A percentile compares a stretch with the other conserved stretches of the same genome.
Evolutionary conservation across 2,113 vertebrate species (phyloP).

Genomic region (Campylorhamphus procurvoides): DNA sequence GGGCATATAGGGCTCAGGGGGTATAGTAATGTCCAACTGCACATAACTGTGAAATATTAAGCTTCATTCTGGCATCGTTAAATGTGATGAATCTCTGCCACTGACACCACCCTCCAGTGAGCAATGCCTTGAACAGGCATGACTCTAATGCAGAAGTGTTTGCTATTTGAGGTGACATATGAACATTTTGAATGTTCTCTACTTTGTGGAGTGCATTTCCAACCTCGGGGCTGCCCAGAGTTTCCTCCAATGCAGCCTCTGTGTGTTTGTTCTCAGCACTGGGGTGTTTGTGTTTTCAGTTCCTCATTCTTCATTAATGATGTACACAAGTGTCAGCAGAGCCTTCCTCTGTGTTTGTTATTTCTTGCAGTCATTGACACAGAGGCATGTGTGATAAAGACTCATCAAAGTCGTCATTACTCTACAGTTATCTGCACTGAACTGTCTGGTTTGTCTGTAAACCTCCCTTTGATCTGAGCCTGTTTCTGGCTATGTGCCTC

Average conservation of each 20-base stretch:
- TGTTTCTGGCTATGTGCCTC: not conserved
- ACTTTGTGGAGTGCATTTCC: not conserved
- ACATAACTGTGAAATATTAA: conserved; percentile 40
- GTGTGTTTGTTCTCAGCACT: not conserved
- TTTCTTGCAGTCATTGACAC: conserved; percentile 4
- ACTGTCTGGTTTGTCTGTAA: conserved; percentile 37
- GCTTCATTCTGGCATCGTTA: not conserved
- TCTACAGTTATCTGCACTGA: conserved; percentile 4
- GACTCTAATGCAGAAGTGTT: not conserved
- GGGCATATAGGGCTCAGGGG: not conserved
- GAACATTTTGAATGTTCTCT: not conserved
- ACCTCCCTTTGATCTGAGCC: conserved; percentile 32
- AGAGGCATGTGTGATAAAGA: conserved; percentile 34
- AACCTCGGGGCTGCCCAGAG: not conserved
- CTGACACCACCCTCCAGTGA: not conserved
- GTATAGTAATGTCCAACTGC: not conserved
- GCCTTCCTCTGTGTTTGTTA: not conserved
- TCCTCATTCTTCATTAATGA: conserved; percentile 2
- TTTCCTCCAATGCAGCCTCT: not conserved
- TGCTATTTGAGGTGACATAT: not conserved
- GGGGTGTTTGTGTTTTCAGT: not conserved
- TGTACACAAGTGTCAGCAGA: not conserved
- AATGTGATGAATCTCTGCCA: conserved; percentile 14
- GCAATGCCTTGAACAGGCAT: not conserved
- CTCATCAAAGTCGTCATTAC: conserved; percentile 50